A percentile compares a stretch with the other conserved stretches of the same genome.
These are phyloP conservation scores for Lordiphosa collinella DNA, from an alignment of 1,140 invertebrate genomes.

Conservation along the genomic window DNA sequence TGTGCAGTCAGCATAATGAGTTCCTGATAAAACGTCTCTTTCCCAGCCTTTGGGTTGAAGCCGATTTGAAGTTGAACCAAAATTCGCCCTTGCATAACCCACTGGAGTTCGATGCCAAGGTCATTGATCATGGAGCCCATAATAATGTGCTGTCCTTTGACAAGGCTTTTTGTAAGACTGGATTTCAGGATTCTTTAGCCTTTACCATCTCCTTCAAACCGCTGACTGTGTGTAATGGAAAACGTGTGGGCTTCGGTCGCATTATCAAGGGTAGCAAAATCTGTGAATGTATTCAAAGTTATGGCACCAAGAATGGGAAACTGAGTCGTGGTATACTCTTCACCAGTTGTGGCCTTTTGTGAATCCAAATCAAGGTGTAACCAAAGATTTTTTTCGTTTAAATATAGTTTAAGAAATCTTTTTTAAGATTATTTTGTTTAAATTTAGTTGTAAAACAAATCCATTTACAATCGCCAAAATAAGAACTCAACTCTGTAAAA, in stretches of 20 bases:
- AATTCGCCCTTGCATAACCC: slow-evolving; percentile 22
- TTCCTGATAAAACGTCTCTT: slow-evolving; percentile 51
- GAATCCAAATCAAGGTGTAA: neutral
- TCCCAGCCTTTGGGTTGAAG: slow-evolving; percentile 63
- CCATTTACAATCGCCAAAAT: too few relatives aligned
- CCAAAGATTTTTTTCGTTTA: neutral
- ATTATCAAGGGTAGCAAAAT: slow-evolving; percentile 53
- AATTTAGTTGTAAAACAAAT: too few relatives aligned
- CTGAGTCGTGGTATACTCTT: slow-evolving; percentile 45
- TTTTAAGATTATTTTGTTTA: too few relatives aligned
- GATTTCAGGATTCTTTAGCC: slow-evolving; percentile 38
- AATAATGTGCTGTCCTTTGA: slow-evolving; percentile 57
- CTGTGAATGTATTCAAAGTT: slow-evolving; percentile 58
- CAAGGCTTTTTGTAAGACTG: slow-evolving; percentile 33
- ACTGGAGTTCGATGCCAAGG: slow-evolving; percentile 60
- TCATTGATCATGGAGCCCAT: slow-evolving; percentile 49
- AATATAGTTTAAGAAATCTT: neutral
- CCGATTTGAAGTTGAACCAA: slow-evolving; percentile 26
- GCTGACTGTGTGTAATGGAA: slow-evolving; percentile 52
- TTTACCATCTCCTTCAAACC: slow-evolving; percentile 70
- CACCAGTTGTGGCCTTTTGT: slow-evolving; percentile 43
- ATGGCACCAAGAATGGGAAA: slow-evolving; percentile 70
- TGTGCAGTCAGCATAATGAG: slow-evolving; percentile 28
- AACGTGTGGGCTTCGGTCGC: slow-evolving; percentile 60
- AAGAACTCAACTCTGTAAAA: too few relatives aligned